A percentile compares a stretch with the other conserved stretches of the same genome.
Evolutionary conservation across 2,113 vertebrate genomes (phyloP).

Genomic region (Capricornis sumatraensis): DNA sequence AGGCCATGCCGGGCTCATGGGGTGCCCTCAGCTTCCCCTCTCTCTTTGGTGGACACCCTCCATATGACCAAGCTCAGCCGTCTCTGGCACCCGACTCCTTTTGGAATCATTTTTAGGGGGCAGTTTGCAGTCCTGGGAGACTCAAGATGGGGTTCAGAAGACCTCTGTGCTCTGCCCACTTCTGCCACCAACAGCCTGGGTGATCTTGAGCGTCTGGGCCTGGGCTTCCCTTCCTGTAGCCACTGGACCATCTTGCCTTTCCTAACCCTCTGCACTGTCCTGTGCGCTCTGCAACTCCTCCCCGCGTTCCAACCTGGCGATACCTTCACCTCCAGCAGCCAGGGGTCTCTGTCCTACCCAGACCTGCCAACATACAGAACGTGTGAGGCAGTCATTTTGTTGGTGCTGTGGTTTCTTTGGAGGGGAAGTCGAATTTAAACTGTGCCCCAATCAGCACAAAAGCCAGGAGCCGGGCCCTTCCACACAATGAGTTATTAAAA

Average conservation of each 20-base stretch:
- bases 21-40: background rate
- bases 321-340: background rate
- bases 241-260: background rate
- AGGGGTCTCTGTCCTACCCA: background rate
- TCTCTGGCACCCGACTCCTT: background rate
- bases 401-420: background rate
- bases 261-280: background rate
- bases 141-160: background rate
- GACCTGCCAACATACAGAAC: background rate
- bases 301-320: background rate
- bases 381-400: background rate
- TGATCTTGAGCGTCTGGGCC: background rate
- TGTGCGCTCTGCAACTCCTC: background rate
- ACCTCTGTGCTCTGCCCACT: background rate
- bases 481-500: background rate
- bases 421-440: constrained; percentile 33
- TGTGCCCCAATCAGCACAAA: background rate
- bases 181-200: background rate
- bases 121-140: background rate
- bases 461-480: background rate
- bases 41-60: background rate
- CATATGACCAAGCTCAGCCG: background rate
- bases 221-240: background rate
- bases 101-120: background rate
- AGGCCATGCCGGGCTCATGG: accelerated